Conservation (phyloP, 2,797 vertebrate genomes). For the Vireo griseus region DNA sequence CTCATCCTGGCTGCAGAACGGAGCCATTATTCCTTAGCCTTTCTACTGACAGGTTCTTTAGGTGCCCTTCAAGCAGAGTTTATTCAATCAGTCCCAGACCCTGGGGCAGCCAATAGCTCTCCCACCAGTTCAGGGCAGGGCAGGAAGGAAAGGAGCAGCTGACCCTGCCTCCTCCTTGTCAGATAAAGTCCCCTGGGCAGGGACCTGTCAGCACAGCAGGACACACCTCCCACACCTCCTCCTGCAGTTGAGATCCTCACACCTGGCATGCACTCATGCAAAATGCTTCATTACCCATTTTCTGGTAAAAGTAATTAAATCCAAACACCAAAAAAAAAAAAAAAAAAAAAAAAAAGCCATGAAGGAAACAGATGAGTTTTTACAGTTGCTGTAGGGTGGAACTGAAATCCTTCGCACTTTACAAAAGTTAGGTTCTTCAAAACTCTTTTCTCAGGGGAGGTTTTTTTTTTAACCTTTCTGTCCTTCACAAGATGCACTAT, state of each 20-base stretch:
- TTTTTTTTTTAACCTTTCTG: background rate
- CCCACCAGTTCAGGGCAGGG: rapidly evolving
- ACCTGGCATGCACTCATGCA: background rate
- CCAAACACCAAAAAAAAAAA: background rate
- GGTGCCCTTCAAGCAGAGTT: background rate
- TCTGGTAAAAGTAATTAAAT: background rate
- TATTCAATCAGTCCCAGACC: rapidly evolving
- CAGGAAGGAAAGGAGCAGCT: background rate
- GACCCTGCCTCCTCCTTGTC: background rate
- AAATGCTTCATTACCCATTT: background rate
- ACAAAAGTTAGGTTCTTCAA: background rate
- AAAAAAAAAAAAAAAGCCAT: background rate
- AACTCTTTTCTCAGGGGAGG: background rate
- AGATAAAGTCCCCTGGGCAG: background rate
- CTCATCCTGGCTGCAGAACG: background rate
- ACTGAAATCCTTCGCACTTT: background rate
- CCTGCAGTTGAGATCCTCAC: background rate
- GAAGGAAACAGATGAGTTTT: background rate
- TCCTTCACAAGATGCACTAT: background rate
- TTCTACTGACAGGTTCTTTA: background rate
- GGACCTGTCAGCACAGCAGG: background rate
- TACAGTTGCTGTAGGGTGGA: background rate
- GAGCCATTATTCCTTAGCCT: background rate
- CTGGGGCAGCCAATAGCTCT: background rate
- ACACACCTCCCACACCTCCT: background rate